phyloP scores from a whole-genome alignment of 2,888 invertebrate genomes.

The Erebia palarica region DNA sequence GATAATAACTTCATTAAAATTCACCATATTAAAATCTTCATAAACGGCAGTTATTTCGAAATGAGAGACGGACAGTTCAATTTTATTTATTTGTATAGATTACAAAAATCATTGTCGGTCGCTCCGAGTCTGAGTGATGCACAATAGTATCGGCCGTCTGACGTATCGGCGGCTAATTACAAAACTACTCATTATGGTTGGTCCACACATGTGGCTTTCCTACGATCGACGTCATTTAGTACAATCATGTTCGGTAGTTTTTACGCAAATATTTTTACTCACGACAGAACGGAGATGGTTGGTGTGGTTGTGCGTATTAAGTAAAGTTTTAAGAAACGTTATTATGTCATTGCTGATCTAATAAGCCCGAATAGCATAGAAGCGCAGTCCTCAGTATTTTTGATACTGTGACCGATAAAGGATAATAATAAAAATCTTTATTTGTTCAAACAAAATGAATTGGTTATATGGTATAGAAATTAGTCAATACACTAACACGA shows the following conservation, averaged over 20 bases:
- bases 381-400: neutral
- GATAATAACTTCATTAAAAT: neutral
- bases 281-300: no score
- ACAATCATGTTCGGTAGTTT: neutral
- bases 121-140: constrained; percentile 49
- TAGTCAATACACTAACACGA: no score
- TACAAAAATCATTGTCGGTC: constrained; percentile 61
- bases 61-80: neutral
- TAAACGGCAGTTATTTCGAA: neutral
- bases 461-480: neutral
- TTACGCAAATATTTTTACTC: neutral
- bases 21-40: neutral
- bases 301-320: no score
- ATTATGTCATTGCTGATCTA: neutral
- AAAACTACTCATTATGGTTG: constrained; percentile 10
- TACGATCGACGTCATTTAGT: neutral
- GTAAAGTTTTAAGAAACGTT: neutral
- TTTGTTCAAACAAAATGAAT: neutral
- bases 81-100: constrained; percentile 2
- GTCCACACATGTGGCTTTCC: neutral
- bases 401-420: neutral
- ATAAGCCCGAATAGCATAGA: neutral
- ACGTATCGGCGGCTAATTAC: constrained; percentile 22
- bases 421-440: no score
- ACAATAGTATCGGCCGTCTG: constrained; percentile 15